These are phyloP conservation scores for Lophius americanus DNA, from an alignment of 2,797 vertebrate species.

Conservation along the genomic window DNA sequence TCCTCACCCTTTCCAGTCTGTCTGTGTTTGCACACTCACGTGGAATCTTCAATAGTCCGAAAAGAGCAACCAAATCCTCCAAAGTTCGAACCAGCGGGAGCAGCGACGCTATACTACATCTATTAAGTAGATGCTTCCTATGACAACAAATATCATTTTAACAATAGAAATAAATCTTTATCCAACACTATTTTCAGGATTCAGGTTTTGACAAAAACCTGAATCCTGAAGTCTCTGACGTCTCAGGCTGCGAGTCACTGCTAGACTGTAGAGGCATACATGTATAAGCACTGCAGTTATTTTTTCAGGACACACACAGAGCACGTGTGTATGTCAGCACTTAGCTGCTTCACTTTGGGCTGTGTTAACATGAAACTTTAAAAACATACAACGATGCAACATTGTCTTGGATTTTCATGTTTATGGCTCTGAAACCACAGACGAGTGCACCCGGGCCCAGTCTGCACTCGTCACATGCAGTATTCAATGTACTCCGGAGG, in stretches of 20 bases:
- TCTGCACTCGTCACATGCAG: neutral
- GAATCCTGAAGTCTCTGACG: no score
- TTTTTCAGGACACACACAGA: neutral
- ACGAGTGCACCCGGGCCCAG: neutral
- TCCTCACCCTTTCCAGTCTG: conserved; percentile 6
- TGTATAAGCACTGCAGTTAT: neutral
- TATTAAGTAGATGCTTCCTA: neutral
- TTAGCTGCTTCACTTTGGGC: conserved; percentile 10
- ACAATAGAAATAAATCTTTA: neutral
- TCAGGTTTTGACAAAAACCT: no score
- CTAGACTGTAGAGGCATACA: no score
- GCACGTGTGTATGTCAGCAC: conserved; percentile 13
- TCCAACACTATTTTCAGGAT: neutral
- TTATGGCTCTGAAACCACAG: neutral
- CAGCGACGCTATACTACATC: neutral
- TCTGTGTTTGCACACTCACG: neutral
- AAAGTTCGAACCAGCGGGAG: neutral
- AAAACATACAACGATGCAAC: conserved; percentile 1
- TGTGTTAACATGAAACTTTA: conserved; percentile 9
- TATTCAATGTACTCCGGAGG: neutral
- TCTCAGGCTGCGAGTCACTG: no score
- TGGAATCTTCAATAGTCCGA: neutral
- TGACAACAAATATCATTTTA: conserved; percentile 1
- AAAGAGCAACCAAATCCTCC: neutral
- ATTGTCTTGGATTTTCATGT: neutral